Conservation (phyloP, 2,888 invertebrate species). For the Ophion ventricosus region DNA sequence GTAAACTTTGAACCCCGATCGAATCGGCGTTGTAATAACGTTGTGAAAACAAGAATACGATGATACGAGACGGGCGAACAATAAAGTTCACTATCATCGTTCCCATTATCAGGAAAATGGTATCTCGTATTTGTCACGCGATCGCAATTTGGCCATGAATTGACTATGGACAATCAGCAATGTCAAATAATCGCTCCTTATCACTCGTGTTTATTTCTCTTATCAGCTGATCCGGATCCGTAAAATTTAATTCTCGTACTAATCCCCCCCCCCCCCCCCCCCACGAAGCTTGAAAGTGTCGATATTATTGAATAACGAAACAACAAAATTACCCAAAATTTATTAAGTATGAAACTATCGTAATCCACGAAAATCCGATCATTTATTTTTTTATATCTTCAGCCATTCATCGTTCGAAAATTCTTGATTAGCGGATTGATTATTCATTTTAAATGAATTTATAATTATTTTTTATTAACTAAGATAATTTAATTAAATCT, state of each 20-base stretch:
- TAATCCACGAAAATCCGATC: not conserved
- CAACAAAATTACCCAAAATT: not conserved
- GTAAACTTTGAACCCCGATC: not conserved
- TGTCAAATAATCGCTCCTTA: not conserved
- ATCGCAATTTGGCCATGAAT: not conserved
- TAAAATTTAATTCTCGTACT: not conserved
- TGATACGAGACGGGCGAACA: not conserved
- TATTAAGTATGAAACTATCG: not conserved
- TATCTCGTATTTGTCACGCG: not conserved
- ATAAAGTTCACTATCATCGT: constrained; percentile 10
- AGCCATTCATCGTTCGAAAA: not conserved
- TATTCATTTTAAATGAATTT: no score
- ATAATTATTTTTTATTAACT: no score
- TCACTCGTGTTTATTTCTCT: not conserved
- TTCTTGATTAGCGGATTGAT: not conserved
- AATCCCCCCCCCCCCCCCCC: not conserved
- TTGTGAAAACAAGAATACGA: constrained; percentile 1
- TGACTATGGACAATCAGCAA: not conserved
- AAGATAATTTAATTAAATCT: no score
- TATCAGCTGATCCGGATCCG: not conserved
- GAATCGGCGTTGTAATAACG: not conserved
- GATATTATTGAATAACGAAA: not conserved
- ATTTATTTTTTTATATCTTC: not conserved
- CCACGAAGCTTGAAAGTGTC: not conserved
- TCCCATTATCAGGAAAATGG: not conserved